Conservation (phyloP, 1,140 invertebrate genomes). For the Pentalonia nigronervosa region DNA sequence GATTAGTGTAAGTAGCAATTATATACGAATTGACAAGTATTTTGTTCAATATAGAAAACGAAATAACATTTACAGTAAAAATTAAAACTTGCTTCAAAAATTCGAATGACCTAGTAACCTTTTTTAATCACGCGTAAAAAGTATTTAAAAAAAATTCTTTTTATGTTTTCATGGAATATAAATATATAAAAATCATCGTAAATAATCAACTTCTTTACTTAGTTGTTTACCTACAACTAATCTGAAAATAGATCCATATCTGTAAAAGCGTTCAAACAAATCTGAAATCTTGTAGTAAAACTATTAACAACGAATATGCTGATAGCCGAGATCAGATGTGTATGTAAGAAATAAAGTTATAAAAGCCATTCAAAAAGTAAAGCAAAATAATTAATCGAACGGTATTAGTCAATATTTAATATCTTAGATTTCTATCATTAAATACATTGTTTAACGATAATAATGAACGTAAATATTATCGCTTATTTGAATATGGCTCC, state of each 20-base stretch:
- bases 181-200: background rate
- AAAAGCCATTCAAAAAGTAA: background rate
- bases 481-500: conserved; percentile 14
- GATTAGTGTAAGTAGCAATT: background rate
- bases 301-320: background rate
- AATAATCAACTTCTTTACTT: background rate
- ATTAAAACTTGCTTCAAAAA: too few species aligned
- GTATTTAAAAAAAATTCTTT: background rate
- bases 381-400: background rate
- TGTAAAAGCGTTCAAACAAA: background rate
- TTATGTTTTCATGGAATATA: background rate
- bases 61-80: background rate
- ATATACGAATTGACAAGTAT: background rate
- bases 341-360: background rate
- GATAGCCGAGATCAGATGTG: background rate
- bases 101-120: background rate
- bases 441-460: conserved; percentile 36
- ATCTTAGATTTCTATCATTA: conserved; percentile 34
- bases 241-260: background rate
- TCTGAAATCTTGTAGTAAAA: background rate
- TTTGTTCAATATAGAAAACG: background rate
- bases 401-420: background rate
- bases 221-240: background rate
- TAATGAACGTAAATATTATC: conserved; percentile 10
- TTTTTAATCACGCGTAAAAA: too few species aligned